Base-by-base conservation (phyloP, 2,113 vertebrate genomes). In the Podarcis muralis region DNA sequence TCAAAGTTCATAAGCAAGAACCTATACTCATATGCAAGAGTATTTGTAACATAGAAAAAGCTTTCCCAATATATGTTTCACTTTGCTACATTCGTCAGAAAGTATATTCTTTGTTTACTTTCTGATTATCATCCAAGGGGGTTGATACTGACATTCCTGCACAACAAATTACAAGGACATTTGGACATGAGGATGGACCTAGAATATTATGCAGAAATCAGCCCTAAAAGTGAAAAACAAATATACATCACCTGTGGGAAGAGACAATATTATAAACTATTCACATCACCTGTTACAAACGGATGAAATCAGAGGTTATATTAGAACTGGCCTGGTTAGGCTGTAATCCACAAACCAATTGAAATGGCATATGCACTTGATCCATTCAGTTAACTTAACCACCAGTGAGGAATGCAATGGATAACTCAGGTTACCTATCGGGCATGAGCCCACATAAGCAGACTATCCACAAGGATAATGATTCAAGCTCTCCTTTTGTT, bases 401-500 rank as follows among this genome's bases (percentile, higher is more conserved):
- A 75, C 65, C 48, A 2, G 48, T 74, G 25, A n/a, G 37, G n/a
- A 62, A 3, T 18, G n/a, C 22, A 8, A 32, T n/a, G 32, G 20
- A 43, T 5, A 80, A 53, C 37, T 91, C 69, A 1, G n/a, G n/a
- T 62, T 57, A 32, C 35, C 43, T 37, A 43, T 9, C 35, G 65
- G 16, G 12, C 27, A n/a, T 35, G 27, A 8, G 16, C 32, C 48
- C 5, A 59, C 25, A 65, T 82, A 84, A 82, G 72, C 66, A 68
- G 48, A 35, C 76, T 9, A 69, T 23, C 0, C 0, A n/a, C 30
- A 0, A 0, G 30, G 27, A 0, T 6, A 84, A 84, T 68, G 4
- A 71, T 84, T 62, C 71, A 86, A 75, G 74, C 11, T 92, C 91
- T 94, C 94, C 92, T 95, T 94, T 94, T 93, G 92, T 91, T 95